Conservation (phyloP, 2,797 vertebrate genomes). For the Geotria australis region DNA sequence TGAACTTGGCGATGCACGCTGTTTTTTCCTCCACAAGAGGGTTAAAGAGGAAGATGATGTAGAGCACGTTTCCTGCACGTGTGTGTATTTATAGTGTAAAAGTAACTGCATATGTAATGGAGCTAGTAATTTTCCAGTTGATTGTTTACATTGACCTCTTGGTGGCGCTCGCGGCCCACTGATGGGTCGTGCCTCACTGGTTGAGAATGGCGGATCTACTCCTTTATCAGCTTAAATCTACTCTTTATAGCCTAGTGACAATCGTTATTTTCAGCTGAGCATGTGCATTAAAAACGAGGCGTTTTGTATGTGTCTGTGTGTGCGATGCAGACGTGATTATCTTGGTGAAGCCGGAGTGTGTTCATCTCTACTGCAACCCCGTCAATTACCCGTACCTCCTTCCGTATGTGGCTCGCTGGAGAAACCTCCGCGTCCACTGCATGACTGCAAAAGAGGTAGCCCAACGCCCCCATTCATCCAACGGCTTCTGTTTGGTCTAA, state of each 20-base stretch:
- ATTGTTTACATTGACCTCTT: too few species aligned
- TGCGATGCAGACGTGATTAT: slow-evolving; percentile 48
- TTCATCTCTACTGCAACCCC: slow-evolving; percentile 91
- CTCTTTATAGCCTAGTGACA: neutral
- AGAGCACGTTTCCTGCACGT: too few species aligned
- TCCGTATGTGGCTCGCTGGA: slow-evolving; percentile 68
- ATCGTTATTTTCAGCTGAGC: neutral
- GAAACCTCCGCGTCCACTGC: slow-evolving; percentile 80
- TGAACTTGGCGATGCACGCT: too few species aligned
- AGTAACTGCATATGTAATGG: too few species aligned
- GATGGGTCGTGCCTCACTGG: neutral
- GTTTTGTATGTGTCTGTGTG: neutral
- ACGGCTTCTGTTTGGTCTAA: too few species aligned
- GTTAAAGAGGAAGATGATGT: too few species aligned
- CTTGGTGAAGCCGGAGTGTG: slow-evolving; percentile 53
- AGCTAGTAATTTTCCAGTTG: too few species aligned
- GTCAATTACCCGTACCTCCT: slow-evolving; percentile 57
- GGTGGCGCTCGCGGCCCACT: neutral
- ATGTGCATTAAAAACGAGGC: neutral
- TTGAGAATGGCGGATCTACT: neutral
- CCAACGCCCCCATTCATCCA: neutral
- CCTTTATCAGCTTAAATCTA: too few species aligned
- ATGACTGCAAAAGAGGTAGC: slow-evolving; percentile 53
- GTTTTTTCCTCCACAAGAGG: too few species aligned
- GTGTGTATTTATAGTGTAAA: too few species aligned